Conservation (phyloP, 1,140 invertebrate genomes). For the Coenobita brevimanus region DNA sequence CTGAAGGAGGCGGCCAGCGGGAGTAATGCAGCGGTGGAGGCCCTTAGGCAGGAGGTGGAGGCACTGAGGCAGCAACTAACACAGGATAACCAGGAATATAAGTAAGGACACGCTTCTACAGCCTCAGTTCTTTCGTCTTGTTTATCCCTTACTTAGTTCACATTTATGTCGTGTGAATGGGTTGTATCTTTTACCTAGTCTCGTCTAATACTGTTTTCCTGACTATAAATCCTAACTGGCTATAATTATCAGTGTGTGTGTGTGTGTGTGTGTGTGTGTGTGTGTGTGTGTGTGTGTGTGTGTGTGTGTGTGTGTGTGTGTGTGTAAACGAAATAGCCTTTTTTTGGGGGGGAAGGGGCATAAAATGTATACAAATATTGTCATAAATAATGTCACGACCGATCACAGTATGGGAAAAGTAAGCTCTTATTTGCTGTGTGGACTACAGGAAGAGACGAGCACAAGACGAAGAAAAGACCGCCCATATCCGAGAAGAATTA, state of each 20-base stretch:
- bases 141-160: background rate
- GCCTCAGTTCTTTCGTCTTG: background rate
- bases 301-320: background rate
- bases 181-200: background rate
- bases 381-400: too few species aligned
- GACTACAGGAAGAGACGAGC: constrained; percentile 14
- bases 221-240: background rate
- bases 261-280: too few species aligned
- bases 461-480: background rate
- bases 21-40: constrained; percentile 20
- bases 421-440: background rate
- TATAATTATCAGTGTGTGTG: too few species aligned
- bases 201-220: background rate
- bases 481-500: constrained; percentile 12
- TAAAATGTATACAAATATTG: too few species aligned
- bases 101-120: constrained; percentile 10
- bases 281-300: background rate
- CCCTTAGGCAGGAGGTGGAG: constrained; percentile 29
- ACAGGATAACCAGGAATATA: constrained; percentile 24
- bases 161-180: background rate
- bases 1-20: background rate
- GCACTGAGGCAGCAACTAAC: constrained; percentile 10
- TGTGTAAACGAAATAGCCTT: background rate
- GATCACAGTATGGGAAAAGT: too few species aligned
- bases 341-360: too few species aligned